phyloP scores from a whole-genome alignment of 2,888 invertebrate species.

The Conomelus anceps region DNA sequence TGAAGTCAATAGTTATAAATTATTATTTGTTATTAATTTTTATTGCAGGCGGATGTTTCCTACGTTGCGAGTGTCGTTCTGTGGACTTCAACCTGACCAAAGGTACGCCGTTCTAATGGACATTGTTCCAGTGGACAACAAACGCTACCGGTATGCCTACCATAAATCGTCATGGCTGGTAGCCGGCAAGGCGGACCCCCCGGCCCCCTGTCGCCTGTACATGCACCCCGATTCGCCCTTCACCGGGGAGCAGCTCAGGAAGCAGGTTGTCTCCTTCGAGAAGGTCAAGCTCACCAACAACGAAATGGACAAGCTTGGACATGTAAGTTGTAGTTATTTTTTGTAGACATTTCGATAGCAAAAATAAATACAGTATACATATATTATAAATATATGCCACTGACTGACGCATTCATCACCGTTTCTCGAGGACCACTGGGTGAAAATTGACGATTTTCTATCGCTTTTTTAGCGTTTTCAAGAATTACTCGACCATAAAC shows the following conservation, averaged over 20 bases:
- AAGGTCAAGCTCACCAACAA: constrained; percentile 80
- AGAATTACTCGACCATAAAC: no score
- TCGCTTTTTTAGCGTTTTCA: no score
- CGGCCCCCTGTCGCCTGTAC: constrained; percentile 63
- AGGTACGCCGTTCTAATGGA: constrained; percentile 70
- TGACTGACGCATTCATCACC: no score
- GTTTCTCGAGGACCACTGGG: no score
- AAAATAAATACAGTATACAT: no score
- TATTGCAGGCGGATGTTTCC: constrained; percentile 73
- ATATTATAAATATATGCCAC: no score
- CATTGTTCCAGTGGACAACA: constrained; percentile 73
- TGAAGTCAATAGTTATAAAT: not conserved
- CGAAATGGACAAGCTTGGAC: constrained; percentile 70
- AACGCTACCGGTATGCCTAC: constrained; percentile 69
- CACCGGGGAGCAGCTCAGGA: constrained; percentile 66
- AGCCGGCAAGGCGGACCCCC: constrained; percentile 74
- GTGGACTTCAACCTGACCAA: constrained; percentile 57
- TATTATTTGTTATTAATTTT: constrained; percentile 13
- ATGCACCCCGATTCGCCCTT: constrained; percentile 76
- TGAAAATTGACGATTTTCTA: no score
- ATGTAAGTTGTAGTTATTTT: constrained; percentile 49
- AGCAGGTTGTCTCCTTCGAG: constrained; percentile 74
- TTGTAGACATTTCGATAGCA: no score
- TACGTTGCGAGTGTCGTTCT: constrained; percentile 67
- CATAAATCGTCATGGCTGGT: constrained; percentile 76